Base-by-base conservation (phyloP, 2,797 vertebrate species). In the Xiphophorus birchmanni region DNA sequence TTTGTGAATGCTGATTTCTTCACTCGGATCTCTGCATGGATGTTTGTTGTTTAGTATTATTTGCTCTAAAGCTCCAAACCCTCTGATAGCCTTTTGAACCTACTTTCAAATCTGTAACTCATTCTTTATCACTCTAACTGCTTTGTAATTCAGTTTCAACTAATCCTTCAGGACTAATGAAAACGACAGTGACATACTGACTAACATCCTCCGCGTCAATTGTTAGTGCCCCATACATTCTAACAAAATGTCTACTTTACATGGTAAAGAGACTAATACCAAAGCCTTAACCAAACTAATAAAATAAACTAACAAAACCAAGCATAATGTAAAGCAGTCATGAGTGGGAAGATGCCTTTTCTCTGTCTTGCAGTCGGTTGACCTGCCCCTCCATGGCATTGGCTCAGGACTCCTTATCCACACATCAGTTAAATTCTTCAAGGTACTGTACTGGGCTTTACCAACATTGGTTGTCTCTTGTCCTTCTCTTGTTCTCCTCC, bases 361-460 rank as follows among this genome's bases (percentile, higher is more conserved):
- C 74, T 89, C 86, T 94, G 74, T 92, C 86, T 91, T 92, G 84
- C 91, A 94, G 91, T 89, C 84, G 88, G 89, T 91, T 93, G 87
- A 92, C 84, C 86, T 90, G 89, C 82, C 89, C 83, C 17, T 89
- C 90, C 23, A 80, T 92, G 91, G 91, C 90, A 73, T 80, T 80
- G 85, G 83, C 91, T 90, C 89, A 94, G 85, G 92, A 90, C 75
- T 92, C 89, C 77, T 88, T 92, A 86, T 94, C 84, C 76, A 85
- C 93, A 91, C 91, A 93, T 56, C 88, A 90, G 83, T 87, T 95
- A 79, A 95, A 93, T 93, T 94, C 90, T 85, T 86, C 74, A 83
- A 92, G 90, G 89, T 91, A 93, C 92, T 87, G 91, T 90, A 89
- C 80, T 80, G 73, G 77, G 84, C 81, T 78, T 80, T 37, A 26